Conservation (phyloP, 2,113 vertebrate genomes). For the Sinosuthora webbiana region DNA sequence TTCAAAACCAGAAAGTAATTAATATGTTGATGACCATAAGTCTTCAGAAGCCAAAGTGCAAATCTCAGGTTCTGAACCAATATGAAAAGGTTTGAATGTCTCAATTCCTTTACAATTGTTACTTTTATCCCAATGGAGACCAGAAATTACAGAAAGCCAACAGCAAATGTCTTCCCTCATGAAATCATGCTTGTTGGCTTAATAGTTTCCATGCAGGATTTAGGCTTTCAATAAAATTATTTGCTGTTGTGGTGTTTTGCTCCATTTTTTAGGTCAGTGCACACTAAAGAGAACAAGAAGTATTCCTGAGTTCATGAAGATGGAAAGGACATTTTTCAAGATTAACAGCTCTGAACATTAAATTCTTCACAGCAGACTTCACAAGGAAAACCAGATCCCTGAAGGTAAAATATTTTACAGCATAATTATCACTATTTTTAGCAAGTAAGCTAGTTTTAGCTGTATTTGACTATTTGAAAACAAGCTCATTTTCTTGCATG, state of each 20-base stretch:
- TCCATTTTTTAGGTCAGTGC: not conserved
- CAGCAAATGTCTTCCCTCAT: not conserved
- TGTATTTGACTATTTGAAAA: not conserved
- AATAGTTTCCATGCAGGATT: not conserved
- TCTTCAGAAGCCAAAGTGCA: not conserved
- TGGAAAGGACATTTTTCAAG: not conserved
- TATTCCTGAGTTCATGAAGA: not conserved
- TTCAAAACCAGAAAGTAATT: not conserved
- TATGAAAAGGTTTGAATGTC: not conserved
- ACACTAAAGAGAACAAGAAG: not conserved
- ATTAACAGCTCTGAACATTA: not conserved
- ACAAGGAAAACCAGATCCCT: not conserved
- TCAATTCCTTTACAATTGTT: not conserved
- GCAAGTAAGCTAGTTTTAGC: not conserved
- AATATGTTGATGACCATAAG: not conserved
- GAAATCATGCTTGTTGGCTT: not conserved
- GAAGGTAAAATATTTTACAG: constrained; percentile 7
- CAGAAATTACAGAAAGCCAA: not conserved
- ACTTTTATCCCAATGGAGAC: not conserved
- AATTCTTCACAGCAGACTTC: not conserved
- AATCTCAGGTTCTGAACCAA: not conserved
- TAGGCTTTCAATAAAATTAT: not conserved
- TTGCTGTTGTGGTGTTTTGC: not conserved
- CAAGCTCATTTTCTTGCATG: not conserved
- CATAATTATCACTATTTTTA: constrained; percentile 6